These are phyloP conservation scores for Syngnathus acus DNA, from an alignment of 2,797 vertebrate genomes.

Conservation along the genomic window DNA sequence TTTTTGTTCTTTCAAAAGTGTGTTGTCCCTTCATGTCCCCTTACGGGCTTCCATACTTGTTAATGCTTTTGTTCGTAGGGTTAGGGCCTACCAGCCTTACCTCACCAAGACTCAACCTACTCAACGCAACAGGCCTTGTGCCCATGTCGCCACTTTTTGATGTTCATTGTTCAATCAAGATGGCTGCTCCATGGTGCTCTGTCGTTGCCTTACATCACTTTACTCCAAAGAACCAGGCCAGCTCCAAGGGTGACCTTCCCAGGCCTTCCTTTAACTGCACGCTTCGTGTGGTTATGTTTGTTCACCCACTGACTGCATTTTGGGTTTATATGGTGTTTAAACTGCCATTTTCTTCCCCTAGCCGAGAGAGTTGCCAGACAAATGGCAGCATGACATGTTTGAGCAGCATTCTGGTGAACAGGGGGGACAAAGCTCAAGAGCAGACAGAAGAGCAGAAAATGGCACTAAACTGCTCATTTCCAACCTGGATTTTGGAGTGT, in stretches of 20 bases:
- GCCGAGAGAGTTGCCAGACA: constrained; percentile 89
- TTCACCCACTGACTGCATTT: not conserved
- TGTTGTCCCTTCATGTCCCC: too few species aligned
- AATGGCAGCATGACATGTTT: constrained; percentile 90
- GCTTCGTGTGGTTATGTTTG: not conserved
- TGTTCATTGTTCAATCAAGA: not conserved
- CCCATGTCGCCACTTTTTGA: not conserved
- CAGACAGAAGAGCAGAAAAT: constrained; percentile 60
- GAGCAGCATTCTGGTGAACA: constrained; percentile 69
- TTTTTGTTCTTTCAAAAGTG: too few species aligned
- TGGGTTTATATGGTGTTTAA: not conserved
- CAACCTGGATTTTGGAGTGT: constrained; percentile 89
- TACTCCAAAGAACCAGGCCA: not conserved
- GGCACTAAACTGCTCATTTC: constrained; percentile 83
- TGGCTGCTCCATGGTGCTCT: constrained; percentile 5
- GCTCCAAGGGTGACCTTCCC: not conserved
- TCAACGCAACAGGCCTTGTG: not conserved
- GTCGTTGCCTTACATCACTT: not conserved
- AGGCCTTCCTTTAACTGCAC: too few species aligned
- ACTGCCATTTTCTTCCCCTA: constrained; percentile 31
- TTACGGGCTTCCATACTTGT: too few species aligned
- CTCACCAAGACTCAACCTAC: not conserved
- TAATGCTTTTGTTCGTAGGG: too few species aligned
- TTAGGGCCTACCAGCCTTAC: too few species aligned
- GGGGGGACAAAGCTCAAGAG: constrained; percentile 28